Conservation (phyloP, 2,113 vertebrate genomes). For the Melanostigma gelatinosum region DNA sequence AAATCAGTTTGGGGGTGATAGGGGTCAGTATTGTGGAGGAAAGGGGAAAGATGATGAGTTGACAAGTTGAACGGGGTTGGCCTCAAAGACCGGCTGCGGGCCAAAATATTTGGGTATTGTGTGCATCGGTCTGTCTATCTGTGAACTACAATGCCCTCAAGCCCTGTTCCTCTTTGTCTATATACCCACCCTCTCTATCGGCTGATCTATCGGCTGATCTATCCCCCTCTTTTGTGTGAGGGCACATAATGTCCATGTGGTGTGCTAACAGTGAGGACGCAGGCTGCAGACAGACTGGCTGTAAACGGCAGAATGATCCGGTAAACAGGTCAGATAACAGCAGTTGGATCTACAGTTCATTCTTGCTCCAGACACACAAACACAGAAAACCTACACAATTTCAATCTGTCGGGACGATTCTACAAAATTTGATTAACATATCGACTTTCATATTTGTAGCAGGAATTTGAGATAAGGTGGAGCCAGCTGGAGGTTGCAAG, state of each 20-base stretch:
- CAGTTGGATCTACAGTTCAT: conserved; percentile 2
- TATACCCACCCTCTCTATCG: not conserved
- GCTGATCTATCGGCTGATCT: conserved; percentile 43
- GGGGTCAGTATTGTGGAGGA: conserved; percentile 9
- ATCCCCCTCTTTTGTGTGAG: conserved; percentile 51
- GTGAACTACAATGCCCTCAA: conserved; percentile 52
- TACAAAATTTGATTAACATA: conserved; percentile 57
- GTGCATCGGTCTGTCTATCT: conserved; percentile 48
- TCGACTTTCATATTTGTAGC: conserved; percentile 67
- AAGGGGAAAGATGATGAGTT: conserved; percentile 58
- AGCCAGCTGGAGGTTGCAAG: conserved; percentile 41
- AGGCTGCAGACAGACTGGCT: conserved; percentile 19
- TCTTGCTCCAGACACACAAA: conserved; percentile 7
- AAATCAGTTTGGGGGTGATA: not conserved
- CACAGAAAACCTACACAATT: conserved; percentile 17
- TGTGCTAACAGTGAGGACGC: conserved; percentile 25
- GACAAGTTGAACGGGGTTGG: conserved; percentile 49
- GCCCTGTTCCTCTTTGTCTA: conserved; percentile 59
- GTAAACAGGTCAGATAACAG: conserved; percentile 49
- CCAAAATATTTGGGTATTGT: conserved; percentile 69
- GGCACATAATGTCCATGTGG: conserved; percentile 26
- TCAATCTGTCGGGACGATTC: conserved; percentile 35
- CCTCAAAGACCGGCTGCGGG: conserved; percentile 37
- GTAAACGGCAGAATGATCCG: conserved; percentile 38
- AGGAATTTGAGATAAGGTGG: conserved; percentile 61